Evolutionary conservation across 2,797 vertebrate genomes (phyloP).

Genomic region (Gobio occitaniae): DNA sequence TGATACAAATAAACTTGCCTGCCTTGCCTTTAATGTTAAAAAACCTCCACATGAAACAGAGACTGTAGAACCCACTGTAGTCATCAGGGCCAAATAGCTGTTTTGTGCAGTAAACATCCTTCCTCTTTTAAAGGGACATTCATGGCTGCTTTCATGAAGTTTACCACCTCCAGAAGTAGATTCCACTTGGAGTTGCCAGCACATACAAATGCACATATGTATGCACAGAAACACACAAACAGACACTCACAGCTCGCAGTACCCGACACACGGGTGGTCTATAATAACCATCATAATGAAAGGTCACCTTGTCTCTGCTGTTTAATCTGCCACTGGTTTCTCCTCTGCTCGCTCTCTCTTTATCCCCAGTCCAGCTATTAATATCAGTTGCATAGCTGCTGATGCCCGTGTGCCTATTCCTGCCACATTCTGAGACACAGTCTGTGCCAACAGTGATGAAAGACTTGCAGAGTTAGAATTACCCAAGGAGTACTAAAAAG

Average conservation of each 20-base stretch:
- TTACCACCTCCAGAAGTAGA: slow-evolving; percentile 14
- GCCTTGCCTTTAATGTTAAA: too few relatives aligned
- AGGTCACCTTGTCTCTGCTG: slow-evolving; percentile 60
- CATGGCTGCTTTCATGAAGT: not conserved
- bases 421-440: slow-evolving; percentile 26
- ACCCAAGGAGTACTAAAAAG: slow-evolving; percentile 38
- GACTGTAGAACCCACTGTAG: slow-evolving; percentile 1
- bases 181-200: slow-evolving; percentile 12
- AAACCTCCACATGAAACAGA: not conserved
- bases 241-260: slow-evolving; percentile 1
- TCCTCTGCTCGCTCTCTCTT: slow-evolving; percentile 7
- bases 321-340: slow-evolving; percentile 50
- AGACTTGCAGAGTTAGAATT: slow-evolving; percentile 33
- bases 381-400: slow-evolving; percentile 16
- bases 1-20: too few relatives aligned
- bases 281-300: slow-evolving; percentile 55
- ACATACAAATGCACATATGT: not conserved
- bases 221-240: slow-evolving; percentile 11
- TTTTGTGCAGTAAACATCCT: slow-evolving; percentile 10
- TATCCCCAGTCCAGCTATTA: slow-evolving; percentile 34
- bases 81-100: slow-evolving; percentile 3
- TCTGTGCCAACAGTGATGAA: slow-evolving; percentile 45
- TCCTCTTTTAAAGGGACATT: not conserved
- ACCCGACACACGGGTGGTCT: slow-evolving; percentile 25
- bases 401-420: slow-evolving; percentile 28